Evolutionary conservation across 2,113 vertebrate genomes (phyloP), one percentile per base, ranked within the genome.

Genomic region (Notarius quadriscutis): DNA sequence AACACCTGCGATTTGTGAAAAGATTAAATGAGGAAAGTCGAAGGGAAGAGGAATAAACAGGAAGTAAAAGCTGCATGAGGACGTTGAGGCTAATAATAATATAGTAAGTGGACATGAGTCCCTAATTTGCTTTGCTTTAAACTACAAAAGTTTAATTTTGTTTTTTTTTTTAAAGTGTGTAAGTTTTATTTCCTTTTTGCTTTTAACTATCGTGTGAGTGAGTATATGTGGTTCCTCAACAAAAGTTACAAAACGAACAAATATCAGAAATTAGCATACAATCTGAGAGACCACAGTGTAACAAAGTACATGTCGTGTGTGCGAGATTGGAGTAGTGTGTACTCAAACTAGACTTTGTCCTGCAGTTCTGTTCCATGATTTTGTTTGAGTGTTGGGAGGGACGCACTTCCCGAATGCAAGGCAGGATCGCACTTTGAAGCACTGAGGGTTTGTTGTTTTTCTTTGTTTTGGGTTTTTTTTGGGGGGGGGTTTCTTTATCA

Each of bases 181-280:
- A 48, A 78, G 25, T 25, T 50, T 86, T 86, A 0, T 57, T 81
- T 81, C 60, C 20, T 69, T 51, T 87, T 82, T 82, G 51, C 67
- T 87, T 87, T 87, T 87, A 82, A 83, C 51, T 80, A 71, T 11
- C 48, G 85, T 17, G 63, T 27, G 72, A 11, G 9, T 63, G 71
- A 30, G 78, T 55, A 8, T 81, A 27, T 27, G 85, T 71, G 63
- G 67, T 55, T 87, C 67, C 27, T 87, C 67, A 22, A 58, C 14
- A 50, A 12, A 18, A 62, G 41, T n/a, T 7, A 0, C 17, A 50
- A 17, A 25, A 50, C 17, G 7, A 7, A 69, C 6, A 60, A 60
- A 41, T 41, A 41, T 41, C 41, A 41, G 41, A 41, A 41, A 41
- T 41, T 41, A 41, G 41, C 41, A 41, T 41, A 41, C 4, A 4